phyloP scores from a whole-genome alignment of 2,113 vertebrate genomes.

The Coregonus clupeaformis region DNA sequence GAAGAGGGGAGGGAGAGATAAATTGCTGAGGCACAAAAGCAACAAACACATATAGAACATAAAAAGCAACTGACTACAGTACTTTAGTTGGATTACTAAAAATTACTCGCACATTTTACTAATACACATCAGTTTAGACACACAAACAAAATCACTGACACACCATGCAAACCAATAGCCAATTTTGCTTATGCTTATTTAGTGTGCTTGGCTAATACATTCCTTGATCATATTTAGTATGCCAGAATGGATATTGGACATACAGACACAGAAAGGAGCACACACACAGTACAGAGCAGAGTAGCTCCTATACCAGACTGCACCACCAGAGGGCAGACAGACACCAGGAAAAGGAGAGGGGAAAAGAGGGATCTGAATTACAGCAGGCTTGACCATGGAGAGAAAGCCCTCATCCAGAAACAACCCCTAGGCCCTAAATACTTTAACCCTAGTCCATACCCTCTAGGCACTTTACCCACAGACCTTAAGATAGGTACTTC shows the following conservation, averaged over 20 bases:
- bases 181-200: no score
- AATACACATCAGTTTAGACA: background rate
- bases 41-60: slow-evolving; percentile 24
- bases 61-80: slow-evolving; percentile 12
- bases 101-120: background rate
- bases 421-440: no score
- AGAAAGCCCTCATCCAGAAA: no score
- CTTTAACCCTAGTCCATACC: no score
- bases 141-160: slow-evolving; percentile 2
- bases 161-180: background rate
- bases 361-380: slow-evolving; percentile 46
- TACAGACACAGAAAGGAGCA: background rate
- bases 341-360: slow-evolving; percentile 31
- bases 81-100: background rate
- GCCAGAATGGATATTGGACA: background rate
- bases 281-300: slow-evolving; percentile 7
- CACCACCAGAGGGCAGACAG: slow-evolving; percentile 60
- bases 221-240: no score
- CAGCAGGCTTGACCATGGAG: background rate
- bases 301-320: background rate
- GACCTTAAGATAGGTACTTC: no score
- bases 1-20: slow-evolving; percentile 23
- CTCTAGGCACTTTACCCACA: no score
- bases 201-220: no score
- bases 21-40: slow-evolving; percentile 30